Evolutionary conservation across 2,113 vertebrate genomes (phyloP).

Genomic region (Thalassarche chlororhynchos): DNA sequence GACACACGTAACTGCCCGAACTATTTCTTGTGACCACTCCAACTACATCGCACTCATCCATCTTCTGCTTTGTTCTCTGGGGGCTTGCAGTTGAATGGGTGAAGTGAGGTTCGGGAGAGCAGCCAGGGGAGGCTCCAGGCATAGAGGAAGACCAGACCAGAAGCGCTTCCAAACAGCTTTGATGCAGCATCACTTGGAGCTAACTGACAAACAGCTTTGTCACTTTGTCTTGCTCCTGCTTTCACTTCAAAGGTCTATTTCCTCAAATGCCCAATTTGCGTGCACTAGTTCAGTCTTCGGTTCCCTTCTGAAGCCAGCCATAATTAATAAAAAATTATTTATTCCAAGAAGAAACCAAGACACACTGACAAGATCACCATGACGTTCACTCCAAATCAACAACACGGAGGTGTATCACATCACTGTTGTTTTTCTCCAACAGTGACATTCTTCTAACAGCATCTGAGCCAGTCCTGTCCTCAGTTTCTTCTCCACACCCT

Average conservation of each 20-base stretch:
- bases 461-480: not conserved
- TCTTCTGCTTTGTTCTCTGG: not conserved
- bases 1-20: not conserved
- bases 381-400: not conserved
- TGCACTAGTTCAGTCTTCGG: not conserved
- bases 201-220: not conserved
- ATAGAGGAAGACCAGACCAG: not conserved
- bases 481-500: not conserved
- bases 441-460: not conserved
- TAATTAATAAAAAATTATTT: not conserved
- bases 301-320: not conserved
- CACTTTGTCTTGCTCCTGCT: not conserved
- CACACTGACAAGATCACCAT: not conserved
- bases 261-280: not conserved
- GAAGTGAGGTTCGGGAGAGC: not conserved
- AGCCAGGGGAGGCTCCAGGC: not conserved
- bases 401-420: not conserved
- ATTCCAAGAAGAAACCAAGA: not conserved
- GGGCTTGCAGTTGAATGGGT: not conserved
- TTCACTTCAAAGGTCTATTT: not conserved
- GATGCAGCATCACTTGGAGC: not conserved
- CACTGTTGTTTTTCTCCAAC: not conserved
- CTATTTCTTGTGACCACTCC: not conserved
- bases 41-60: fast-evolving
- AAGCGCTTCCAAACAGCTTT: not conserved